phyloP scores from a whole-genome alignment of 2,888 invertebrate genomes.

The Himalopsyche anomala region DNA sequence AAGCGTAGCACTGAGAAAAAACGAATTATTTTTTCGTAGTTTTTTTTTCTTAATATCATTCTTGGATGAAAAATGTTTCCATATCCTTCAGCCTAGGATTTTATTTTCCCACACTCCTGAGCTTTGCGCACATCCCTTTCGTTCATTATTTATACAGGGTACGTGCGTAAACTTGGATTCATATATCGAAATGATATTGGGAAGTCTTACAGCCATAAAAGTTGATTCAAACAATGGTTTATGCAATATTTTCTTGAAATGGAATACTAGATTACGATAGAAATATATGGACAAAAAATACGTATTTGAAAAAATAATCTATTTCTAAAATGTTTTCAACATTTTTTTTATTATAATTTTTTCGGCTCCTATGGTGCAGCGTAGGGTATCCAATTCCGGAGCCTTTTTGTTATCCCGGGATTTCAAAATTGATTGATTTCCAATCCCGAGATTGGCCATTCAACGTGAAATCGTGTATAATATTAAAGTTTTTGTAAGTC shows the following conservation, averaged over 20 bases:
- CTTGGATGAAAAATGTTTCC: neutral
- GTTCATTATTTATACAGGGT: slow-evolving; percentile 18
- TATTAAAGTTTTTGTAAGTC: no score
- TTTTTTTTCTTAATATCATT: no score
- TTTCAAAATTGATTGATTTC: no score
- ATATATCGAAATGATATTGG: slow-evolving; percentile 34
- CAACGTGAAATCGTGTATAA: no score
- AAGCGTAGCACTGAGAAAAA: no score
- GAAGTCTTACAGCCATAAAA: slow-evolving; percentile 26
- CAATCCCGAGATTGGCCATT: no score
- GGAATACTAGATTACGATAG: slow-evolving; percentile 25
- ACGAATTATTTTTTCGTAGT: no score
- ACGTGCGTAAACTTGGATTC: slow-evolving; percentile 31
- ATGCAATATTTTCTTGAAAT: slow-evolving; percentile 20
- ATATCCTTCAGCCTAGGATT: neutral
- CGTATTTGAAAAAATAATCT: neutral
- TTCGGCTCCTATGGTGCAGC: no score
- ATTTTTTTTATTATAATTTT: no score
- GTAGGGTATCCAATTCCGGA: no score
- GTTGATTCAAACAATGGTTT: slow-evolving; percentile 31
- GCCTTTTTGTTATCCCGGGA: no score
- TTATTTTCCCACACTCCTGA: neutral
- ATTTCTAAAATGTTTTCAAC: no score
- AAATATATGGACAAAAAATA: neutral
- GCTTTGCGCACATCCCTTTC: slow-evolving; percentile 15